These are phyloP conservation scores for Irena cyanogastra DNA, from an alignment of 2,113 vertebrate genomes.

Conservation along the genomic window DNA sequence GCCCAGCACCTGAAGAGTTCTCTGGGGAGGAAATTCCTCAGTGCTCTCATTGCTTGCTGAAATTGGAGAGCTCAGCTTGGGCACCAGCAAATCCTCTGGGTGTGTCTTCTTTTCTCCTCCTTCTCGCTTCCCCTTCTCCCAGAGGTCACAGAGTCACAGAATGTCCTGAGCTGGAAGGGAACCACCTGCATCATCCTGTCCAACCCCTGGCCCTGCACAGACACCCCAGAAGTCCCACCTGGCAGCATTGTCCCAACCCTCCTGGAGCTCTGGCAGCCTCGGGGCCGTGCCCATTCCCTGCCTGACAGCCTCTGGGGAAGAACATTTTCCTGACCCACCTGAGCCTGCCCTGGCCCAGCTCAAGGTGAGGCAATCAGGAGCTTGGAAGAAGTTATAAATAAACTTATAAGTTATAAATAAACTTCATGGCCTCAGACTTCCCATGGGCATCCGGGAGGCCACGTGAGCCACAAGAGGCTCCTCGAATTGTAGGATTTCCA, in stretches of 20 bases:
- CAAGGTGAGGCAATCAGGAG: neutral
- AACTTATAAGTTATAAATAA: neutral
- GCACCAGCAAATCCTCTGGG: neutral
- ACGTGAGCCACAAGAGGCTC: neutral
- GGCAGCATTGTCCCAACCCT: rapidly evolving
- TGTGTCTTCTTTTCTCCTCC: neutral
- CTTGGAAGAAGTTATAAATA: neutral
- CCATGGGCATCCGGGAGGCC: too few relatives aligned
- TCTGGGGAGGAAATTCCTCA: neutral
- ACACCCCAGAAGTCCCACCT: neutral
- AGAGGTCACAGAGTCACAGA: neutral
- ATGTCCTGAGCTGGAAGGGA: neutral
- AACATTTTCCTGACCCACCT: neutral
- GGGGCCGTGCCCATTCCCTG: neutral
- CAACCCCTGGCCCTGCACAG: rapidly evolving
- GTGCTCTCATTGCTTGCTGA: neutral
- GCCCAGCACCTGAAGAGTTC: neutral
- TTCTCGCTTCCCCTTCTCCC: neutral
- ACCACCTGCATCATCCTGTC: rapidly evolving
- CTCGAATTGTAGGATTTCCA: neutral
- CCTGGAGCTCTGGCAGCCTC: neutral
- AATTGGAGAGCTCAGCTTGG: neutral
- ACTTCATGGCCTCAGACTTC: neutral
- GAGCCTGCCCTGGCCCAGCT: neutral
- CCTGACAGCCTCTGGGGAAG: neutral